Evolutionary conservation across 1,140 invertebrate genomes (phyloP).

Genomic region (Ceratina calcarata): DNA sequence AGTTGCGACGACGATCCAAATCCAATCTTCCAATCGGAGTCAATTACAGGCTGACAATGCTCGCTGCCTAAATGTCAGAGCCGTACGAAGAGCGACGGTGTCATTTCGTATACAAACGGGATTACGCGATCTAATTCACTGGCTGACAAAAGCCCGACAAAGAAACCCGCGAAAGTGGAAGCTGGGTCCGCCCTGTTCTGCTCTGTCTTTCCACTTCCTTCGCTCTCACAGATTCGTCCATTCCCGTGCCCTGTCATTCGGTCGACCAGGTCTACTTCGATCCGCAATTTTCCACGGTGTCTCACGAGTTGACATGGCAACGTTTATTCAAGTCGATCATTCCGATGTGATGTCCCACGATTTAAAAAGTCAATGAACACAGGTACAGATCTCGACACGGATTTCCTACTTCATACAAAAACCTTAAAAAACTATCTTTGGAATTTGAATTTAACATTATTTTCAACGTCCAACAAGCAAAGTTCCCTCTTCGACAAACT

Average conservation of each 20-base stretch:
- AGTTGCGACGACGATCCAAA: constrained; percentile 76
- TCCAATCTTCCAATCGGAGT: constrained; percentile 81
- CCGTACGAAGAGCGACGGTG: constrained; percentile 74
- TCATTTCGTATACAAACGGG: constrained; percentile 79
- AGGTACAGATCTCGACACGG: no score
- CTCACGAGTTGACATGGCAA: background rate
- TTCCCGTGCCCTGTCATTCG: constrained; percentile 46
- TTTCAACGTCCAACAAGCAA: no score
- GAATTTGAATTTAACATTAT: no score
- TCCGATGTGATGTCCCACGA: background rate
- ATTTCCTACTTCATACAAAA: no score
- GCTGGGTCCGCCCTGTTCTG: constrained; percentile 31
- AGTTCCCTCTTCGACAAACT: no score
- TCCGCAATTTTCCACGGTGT: background rate
- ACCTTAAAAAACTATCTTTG: no score
- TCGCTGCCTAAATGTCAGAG: constrained; percentile 77
- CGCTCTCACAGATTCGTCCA: constrained; percentile 1
- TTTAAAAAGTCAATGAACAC: no score
- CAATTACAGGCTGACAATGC: constrained; percentile 78
- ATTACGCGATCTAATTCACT: constrained; percentile 80
- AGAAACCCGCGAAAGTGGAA: constrained; percentile 71
- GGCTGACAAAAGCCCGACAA: constrained; percentile 77
- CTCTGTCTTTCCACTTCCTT: constrained; percentile 47
- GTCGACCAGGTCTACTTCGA: constrained; percentile 3
- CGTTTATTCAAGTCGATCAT: constrained; percentile 12